These are phyloP conservation scores for Drosophila sordidapex DNA, from an alignment of 2,888 invertebrate species.

Conservation along the genomic window DNA sequence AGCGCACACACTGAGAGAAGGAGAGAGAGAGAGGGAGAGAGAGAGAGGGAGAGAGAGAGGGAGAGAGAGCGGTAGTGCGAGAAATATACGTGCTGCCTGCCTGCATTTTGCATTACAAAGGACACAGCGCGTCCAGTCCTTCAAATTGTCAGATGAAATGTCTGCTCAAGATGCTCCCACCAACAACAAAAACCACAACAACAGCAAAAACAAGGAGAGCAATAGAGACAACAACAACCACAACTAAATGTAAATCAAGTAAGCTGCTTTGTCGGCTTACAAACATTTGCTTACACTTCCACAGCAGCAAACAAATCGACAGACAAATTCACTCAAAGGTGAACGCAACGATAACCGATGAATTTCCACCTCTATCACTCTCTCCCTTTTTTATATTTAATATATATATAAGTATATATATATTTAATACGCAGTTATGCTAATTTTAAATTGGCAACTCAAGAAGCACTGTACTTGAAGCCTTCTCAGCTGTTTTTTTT, in stretches of 20 bases:
- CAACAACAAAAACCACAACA: conserved; percentile 24
- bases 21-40: not conserved
- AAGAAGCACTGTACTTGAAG: not conserved
- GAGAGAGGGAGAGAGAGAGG: conserved; percentile 1
- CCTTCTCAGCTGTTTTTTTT: not conserved
- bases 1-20: not conserved
- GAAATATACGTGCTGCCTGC: not conserved
- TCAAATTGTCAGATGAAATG: conserved; percentile 80
- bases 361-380: conserved; percentile 1
- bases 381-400: not conserved
- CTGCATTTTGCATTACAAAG: conserved; percentile 75
- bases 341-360: conserved; percentile 36
- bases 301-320: conserved; percentile 62
- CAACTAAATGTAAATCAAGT: conserved; percentile 51
- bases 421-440: conserved; percentile 26
- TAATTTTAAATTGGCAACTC: conserved; percentile 27
- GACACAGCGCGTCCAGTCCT: conserved; percentile 62
- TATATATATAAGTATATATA: not conserved
- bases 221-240: conserved; percentile 1
- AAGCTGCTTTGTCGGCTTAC: conserved; percentile 79
- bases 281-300: conserved; percentile 64
- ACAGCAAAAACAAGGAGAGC: conserved; percentile 17
- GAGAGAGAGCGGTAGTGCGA: not conserved
- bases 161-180: conserved; percentile 69
- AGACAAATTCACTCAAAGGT: conserved; percentile 58